phyloP scores from a whole-genome alignment of 2,888 invertebrate genomes.

The Dryobotodes eremita region DNA sequence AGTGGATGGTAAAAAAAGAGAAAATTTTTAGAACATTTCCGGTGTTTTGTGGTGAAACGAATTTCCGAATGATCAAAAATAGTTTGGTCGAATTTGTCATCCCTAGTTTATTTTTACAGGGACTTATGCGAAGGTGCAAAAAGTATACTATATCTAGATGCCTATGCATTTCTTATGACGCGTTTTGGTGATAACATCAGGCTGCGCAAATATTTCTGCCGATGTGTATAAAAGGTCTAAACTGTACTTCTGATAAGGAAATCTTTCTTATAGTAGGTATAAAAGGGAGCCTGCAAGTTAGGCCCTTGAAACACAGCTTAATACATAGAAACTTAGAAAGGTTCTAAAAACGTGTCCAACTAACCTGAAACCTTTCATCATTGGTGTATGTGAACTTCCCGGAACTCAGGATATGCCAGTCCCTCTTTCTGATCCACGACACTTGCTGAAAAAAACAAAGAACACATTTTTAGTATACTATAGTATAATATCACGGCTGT shows the following conservation, averaged over 20 bases:
- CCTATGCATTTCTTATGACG: no score
- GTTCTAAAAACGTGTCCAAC: neutral
- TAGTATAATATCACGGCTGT: no score
- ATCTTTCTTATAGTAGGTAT: neutral
- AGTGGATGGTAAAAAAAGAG: no score
- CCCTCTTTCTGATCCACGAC: conserved; percentile 97
- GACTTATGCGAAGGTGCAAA: neutral
- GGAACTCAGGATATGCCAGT: conserved; percentile 98
- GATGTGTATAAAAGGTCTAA: neutral
- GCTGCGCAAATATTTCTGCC: neutral
- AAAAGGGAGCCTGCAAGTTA: neutral
- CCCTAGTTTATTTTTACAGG: no score
- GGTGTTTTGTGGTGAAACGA: neutral
- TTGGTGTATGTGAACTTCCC: conserved; percentile 98
- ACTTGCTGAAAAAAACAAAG: conserved; percentile 92
- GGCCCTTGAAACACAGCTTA: no score
- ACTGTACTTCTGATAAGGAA: neutral
- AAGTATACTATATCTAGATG: neutral
- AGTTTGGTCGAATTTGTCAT: neutral
- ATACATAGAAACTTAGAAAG: neutral
- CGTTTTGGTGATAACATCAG: neutral
- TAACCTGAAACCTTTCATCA: conserved; percentile 95
- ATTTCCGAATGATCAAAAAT: neutral
- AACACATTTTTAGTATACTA: conserved; percentile 4
- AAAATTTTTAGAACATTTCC: neutral